Evolutionary conservation across 2,888 invertebrate genomes (phyloP).

Genomic region (Machimus atricapillus): DNA sequence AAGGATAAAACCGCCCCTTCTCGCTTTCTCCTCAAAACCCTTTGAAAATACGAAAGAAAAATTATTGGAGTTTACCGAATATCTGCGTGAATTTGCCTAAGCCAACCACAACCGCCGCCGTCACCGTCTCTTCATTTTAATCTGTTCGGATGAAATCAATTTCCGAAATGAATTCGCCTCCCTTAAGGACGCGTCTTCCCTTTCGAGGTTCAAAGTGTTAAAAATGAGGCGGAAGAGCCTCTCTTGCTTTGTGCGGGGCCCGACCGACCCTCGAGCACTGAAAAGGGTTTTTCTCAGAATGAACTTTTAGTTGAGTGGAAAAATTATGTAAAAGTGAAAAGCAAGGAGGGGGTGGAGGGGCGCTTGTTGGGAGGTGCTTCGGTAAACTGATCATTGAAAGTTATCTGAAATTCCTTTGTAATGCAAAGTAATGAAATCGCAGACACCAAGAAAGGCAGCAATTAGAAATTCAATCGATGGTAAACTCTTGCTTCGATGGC

Average conservation of each 20-base stretch:
- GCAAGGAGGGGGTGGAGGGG: neutral
- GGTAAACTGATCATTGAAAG: neutral
- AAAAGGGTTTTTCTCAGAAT: neutral
- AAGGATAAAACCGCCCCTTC: neutral
- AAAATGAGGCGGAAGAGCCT: neutral
- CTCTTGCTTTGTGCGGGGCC: neutral
- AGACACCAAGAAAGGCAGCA: neutral
- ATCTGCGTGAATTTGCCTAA: neutral
- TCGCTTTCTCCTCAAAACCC: neutral
- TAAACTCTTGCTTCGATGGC: neutral
- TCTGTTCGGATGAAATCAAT: neutral
- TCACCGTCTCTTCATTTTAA: neutral
- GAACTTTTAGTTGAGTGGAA: slow-evolving; percentile 7
- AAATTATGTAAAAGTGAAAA: neutral
- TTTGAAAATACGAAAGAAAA: neutral
- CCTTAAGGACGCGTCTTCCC: neutral
- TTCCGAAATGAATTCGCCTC: neutral
- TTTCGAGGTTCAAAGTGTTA: neutral
- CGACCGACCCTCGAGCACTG: neutral
- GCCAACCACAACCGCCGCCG: neutral
- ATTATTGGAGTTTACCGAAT: neutral
- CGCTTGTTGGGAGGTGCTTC: neutral
- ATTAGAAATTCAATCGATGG: neutral
- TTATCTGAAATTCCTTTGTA: slow-evolving; percentile 12
- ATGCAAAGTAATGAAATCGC: neutral